phyloP scores from a whole-genome alignment of 2,797 vertebrate species.

The Lycodopsis pacificus region DNA sequence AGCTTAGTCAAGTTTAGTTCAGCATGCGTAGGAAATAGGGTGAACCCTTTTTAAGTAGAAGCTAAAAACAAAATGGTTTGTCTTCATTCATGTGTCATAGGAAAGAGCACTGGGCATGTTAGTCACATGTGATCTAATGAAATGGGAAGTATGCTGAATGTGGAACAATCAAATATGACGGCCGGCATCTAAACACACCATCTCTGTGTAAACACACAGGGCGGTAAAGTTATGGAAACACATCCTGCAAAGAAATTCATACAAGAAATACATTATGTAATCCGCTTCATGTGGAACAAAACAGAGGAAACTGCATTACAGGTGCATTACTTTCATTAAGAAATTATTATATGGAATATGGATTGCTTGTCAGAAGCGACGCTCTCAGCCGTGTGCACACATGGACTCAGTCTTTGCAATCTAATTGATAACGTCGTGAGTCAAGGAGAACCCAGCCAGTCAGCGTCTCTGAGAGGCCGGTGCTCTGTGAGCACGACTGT shows the following conservation, averaged over 20 bases:
- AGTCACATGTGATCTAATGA: conserved; percentile 38
- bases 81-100: conserved; percentile 20
- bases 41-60: conserved; percentile 10
- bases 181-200: not conserved
- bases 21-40: conserved; percentile 13
- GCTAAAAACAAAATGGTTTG: conserved; percentile 9
- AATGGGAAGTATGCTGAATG: conserved; percentile 39
- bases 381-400: conserved; percentile 5
- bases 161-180: conserved; percentile 28
- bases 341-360: not conserved
- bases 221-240: conserved; percentile 5
- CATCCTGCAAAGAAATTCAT: conserved; percentile 11
- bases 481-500: not conserved
- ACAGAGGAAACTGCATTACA: conserved; percentile 2
- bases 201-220: not conserved
- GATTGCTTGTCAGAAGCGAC: not conserved
- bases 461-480: no score
- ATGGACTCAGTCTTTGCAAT: conserved; percentile 24
- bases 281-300: not conserved
- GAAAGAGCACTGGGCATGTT: conserved; percentile 18
- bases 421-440: conserved; percentile 28
- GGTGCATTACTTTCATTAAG: not conserved
- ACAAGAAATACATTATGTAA: not conserved
- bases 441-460: conserved; percentile 26
- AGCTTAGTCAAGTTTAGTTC: conserved; percentile 51